Percentiles rank a stretch among this genome's conserved stretches.
These are phyloP conservation scores for Protosalanx chinensis DNA, from an alignment of 2,797 vertebrate species.

Conservation along the genomic window DNA sequence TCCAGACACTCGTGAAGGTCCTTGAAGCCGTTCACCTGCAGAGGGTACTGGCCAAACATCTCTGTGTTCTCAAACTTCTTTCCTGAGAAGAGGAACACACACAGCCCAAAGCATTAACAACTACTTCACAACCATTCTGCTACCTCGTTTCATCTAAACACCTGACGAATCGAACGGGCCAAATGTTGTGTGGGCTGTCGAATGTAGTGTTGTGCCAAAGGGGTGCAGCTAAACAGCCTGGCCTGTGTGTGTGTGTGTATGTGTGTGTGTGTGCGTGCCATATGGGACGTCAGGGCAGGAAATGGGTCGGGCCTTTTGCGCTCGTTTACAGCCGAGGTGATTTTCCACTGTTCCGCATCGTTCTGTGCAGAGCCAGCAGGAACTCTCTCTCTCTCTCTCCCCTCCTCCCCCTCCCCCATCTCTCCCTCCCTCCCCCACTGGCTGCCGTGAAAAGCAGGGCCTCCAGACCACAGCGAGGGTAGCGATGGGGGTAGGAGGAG, in stretches of 20 bases:
- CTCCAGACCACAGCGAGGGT: conserved; percentile 12
- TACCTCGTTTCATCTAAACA: neutral
- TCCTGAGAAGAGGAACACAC: conserved; percentile 66
- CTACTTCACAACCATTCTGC: neutral
- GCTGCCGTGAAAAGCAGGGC: no score
- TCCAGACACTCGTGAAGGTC: conserved; percentile 98
- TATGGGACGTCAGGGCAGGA: conserved; percentile 9
- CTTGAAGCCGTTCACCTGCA: conserved; percentile 98
- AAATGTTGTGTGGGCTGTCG: neutral
- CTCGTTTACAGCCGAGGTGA: conserved; percentile 30
- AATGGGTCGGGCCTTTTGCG: conserved; percentile 16
- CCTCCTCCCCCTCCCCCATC: no score
- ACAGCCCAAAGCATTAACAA: neutral
- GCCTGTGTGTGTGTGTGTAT: conserved; percentile 2
- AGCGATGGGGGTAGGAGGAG: neutral
- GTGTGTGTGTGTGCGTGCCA: conserved; percentile 7
- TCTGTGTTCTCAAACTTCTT: conserved; percentile 99
- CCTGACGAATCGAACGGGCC: neutral
- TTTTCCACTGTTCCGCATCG: conserved; percentile 52
- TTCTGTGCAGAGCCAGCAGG: conserved; percentile 11
- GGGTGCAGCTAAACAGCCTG: neutral
- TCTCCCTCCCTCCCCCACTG: no score
- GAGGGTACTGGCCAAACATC: conserved; percentile 98
- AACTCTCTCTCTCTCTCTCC: no score
- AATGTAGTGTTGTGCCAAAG: neutral